Conservation (phyloP, 2,797 vertebrate species). For the Pipistrellus kuhlii region DNA sequence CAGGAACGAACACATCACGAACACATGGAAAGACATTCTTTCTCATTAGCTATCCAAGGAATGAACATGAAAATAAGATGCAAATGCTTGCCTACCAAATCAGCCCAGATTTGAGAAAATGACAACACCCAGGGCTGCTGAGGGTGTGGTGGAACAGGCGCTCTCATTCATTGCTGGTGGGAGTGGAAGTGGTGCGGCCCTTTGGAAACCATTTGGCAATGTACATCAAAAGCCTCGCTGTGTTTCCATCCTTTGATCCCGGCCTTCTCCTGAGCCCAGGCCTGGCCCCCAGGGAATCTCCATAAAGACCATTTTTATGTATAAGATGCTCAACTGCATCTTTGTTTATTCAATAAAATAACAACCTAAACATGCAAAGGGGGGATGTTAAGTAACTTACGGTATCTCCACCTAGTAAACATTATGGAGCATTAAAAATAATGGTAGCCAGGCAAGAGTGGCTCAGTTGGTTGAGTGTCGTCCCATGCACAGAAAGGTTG, state of each 20-base stretch:
- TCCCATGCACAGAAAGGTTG: background rate
- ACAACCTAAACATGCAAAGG: background rate
- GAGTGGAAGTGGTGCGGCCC: conserved; percentile 59
- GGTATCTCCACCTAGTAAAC: background rate
- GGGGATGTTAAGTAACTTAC: background rate
- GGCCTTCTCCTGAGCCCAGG: background rate
- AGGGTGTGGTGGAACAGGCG: conserved; percentile 28
- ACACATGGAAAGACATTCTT: background rate
- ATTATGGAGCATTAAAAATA: background rate
- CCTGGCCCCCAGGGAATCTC: background rate
- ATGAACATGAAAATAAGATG: conserved; percentile 49
- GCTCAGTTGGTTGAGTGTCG: background rate
- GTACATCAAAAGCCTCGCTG: background rate
- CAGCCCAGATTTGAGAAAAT: conserved; percentile 50
- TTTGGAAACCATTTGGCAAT: conserved; percentile 33
- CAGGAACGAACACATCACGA: background rate
- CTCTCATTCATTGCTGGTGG: background rate
- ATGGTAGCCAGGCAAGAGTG: background rate
- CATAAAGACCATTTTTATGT: background rate
- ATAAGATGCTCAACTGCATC: background rate
- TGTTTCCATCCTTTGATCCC: conserved; percentile 1
- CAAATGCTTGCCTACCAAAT: conserved; percentile 37
- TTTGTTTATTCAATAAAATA: background rate
- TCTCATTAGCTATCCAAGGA: background rate
- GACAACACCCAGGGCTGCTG: background rate